Base-by-base conservation (phyloP, 1,140 invertebrate genomes). In the Drosophila sp. region DNA sequence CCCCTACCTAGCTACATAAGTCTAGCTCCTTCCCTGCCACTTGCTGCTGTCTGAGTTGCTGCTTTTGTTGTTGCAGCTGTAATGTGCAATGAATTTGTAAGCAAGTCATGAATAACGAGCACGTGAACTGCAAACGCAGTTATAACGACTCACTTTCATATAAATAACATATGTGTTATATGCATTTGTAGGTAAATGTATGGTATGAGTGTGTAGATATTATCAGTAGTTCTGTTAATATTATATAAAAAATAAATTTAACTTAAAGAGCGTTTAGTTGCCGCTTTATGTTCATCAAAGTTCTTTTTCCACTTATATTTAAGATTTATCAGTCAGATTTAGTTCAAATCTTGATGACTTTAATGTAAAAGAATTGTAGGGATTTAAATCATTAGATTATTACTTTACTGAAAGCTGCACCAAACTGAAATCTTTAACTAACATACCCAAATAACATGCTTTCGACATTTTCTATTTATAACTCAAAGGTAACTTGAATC, bases 11-110 rank as follows among this genome's bases (percentile, higher is more conserved):
- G 9, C 5, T 27, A 0, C 41, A 6, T 21, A 14, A 0, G 27
- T 7, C 14, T 5, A 21, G 21, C 38, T 4, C 18, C 21, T 11
- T 27, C 13, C 27, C 34, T 29, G 56, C 4, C 36, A 48, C 54
- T 70, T 74, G 70, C 45, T 46, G 18, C 21, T 36, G 21, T 25
- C 18, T 66, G 27, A 11, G 25, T 16, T 18, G 25, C 38, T 50
- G 13, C 41, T 48, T 21, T 16, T 58, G 14, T 9, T 54, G 32
- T 56, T 61, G 57, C 74, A 71, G 62, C 66, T 72, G 76, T 76
- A 73, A 63, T 76, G 58, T 76, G 80, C 80, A 82, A 82, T 82
- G 75, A 78, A 82, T 82, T 46, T 63, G 32, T 62, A 69, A 82
- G 79, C 64, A 63, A 45, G 38, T 48, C 48, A 72, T 70, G 61